Conservation (phyloP, 2,113 vertebrate species). For the Eublepharis macularius region DNA sequence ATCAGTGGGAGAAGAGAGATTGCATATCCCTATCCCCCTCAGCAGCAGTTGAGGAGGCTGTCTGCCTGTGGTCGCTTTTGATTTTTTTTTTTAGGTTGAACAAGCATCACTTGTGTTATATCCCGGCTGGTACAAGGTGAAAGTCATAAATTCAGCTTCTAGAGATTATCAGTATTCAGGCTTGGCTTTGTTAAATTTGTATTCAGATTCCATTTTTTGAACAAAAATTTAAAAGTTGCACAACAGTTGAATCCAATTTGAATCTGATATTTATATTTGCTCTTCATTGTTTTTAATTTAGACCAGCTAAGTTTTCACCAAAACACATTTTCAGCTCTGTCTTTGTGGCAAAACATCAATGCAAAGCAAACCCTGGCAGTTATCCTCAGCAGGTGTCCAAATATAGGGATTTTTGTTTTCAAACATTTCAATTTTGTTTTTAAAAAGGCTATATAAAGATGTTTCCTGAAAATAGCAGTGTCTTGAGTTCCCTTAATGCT, state of each 20-base stretch:
- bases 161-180: neutral
- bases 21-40: neutral
- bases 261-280: neutral
- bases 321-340: neutral
- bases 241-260: neutral
- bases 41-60: neutral
- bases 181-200: neutral
- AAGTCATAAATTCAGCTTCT: neutral
- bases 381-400: neutral
- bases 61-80: no score
- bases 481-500: conserved; percentile 4
- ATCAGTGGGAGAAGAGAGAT: no score
- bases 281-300: conserved; percentile 21
- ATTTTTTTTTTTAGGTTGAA: no score
- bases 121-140: neutral
- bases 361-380: rapidly evolving
- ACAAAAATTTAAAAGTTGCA: neutral
- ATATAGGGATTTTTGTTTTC: conserved; percentile 22
- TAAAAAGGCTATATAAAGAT: conserved; percentile 37
- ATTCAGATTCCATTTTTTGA: neutral
- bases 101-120: no score
- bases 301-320: neutral
- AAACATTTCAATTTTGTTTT: conserved; percentile 23
- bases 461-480: conserved; percentile 23
- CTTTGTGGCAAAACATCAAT: rapidly evolving